Conservation (phyloP, 2,113 vertebrate genomes). For the Aspiorhynchus laticeps region DNA sequence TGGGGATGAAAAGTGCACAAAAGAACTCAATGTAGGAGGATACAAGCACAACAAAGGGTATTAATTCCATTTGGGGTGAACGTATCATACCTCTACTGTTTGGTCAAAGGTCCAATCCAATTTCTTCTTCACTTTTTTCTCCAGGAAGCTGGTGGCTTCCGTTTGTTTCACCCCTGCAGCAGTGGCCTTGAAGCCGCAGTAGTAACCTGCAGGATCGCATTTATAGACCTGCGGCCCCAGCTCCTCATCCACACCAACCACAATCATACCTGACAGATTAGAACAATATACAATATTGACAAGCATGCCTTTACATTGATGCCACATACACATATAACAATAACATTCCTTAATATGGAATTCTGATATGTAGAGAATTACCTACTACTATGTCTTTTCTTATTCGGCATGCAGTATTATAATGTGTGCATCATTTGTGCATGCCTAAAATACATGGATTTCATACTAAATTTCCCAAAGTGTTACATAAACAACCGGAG, state of each 20-base stretch:
- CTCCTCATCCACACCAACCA: constrained; percentile 94
- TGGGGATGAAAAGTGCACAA: background rate
- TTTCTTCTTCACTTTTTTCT: constrained; percentile 99
- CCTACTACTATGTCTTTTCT: background rate
- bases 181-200: constrained; percentile 98
- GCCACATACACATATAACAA: background rate
- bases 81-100: constrained; percentile 89
- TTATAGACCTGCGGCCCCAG: constrained; percentile 94
- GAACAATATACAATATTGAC: constrained; percentile 6
- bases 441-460: background rate
- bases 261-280: constrained; percentile 87
- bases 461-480: background rate
- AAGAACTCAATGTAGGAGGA: background rate
- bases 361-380: background rate
- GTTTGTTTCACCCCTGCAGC: constrained; percentile 97
- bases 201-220: constrained; percentile 97
- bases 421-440: background rate
- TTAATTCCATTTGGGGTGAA: background rate
- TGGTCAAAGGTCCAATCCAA: constrained; percentile 96
- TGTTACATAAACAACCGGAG: background rate
- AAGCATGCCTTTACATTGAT: background rate
- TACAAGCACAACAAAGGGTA: background rate
- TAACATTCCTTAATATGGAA: background rate
- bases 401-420: background rate
- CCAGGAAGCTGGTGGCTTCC: constrained; percentile 97